Percentiles rank a stretch among this genome's conserved stretches.
phyloP scores from a whole-genome alignment of 2,888 invertebrate species.

The Lepidochrysops patricia region DNA sequence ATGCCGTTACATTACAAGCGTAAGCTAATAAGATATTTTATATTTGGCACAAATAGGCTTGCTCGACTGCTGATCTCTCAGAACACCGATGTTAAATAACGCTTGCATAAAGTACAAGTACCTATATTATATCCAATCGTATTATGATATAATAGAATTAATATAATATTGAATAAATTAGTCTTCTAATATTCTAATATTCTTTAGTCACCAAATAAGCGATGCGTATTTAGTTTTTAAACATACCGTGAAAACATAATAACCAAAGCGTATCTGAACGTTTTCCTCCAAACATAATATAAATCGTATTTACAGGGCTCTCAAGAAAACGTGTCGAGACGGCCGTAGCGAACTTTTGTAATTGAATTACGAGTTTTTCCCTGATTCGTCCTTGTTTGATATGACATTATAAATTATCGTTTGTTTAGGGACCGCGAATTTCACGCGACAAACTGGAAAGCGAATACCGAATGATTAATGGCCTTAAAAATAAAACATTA shows the following conservation, averaged over 20 bases:
- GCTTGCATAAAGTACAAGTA: no score
- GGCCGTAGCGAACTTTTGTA: not conserved
- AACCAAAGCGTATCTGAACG: not conserved
- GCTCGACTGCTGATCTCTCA: no score
- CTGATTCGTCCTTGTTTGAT: conserved; percentile 4
- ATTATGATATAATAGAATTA: no score
- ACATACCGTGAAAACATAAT: not conserved
- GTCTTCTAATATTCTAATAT: no score
- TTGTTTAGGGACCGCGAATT: conserved; percentile 8
- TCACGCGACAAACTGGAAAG: conserved; percentile 20
- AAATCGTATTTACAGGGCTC: not conserved
- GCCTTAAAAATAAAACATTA: conserved; percentile 40
- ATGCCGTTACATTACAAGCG: no score
- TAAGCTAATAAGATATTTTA: no score
- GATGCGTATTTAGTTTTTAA: not conserved
- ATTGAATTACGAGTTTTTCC: conserved; percentile 9
- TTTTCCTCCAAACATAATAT: not conserved
- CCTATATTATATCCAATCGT: no score
- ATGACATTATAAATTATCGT: conserved; percentile 5
- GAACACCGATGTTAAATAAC: no score
- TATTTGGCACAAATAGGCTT: no score
- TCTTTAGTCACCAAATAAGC: no score
- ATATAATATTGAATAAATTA: no score
- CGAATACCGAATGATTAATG: conserved; percentile 49
- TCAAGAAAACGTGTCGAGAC: not conserved